Evolutionary conservation across 35 echinoderm and acorn worm species (phyloP), one percentile per base, ranked within the genome.

Genomic region (Holothuria glaberrima): DNA sequence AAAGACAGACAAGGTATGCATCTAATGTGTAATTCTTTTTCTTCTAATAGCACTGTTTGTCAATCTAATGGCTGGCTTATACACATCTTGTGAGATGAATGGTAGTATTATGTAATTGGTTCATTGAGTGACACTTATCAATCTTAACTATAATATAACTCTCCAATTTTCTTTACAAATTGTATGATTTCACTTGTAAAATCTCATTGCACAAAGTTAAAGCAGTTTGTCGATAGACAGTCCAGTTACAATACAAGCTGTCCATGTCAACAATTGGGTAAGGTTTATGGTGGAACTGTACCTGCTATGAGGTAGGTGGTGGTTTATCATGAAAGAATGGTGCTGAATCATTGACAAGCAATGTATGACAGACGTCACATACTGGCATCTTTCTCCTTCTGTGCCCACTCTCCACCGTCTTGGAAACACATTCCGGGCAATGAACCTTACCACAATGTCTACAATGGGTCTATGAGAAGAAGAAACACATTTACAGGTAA

Each of bases 331-430:
- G 91, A 83, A 94, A 97, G 59, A 94, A 97, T 30, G 95, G 95
- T 4, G 95, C 95, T 36, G 95, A 97, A 29, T 97, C 95, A 20
- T 97, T 94, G 68, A 92, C 90, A 1, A 97, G 90, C 10, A 97
- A 66, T 21, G 95, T 97, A 59, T 97, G 95, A 44, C 92, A 97
- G 57, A 97, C 86, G 35, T 97, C 76, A 76, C 95, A 97, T 20
- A 97, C 95, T 4, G 92, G 95, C 92, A 97, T 91, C 59, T 92
- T 88, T 20, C 95, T 52, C 41, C 87, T 91, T 36, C 95, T 60
- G 27, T 83, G 92, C 14, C 95, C 95, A 45, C 95, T 97, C 38
- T 97, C 95, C 35, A 94, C 95, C 6, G 78, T 52, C 89, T 97
- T 94, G 64, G 58, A 77, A 30, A 97, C 50, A 73, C 95, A 97